Conservation (phyloP, 2,113 vertebrate species). For the Falco punctatus region DNA sequence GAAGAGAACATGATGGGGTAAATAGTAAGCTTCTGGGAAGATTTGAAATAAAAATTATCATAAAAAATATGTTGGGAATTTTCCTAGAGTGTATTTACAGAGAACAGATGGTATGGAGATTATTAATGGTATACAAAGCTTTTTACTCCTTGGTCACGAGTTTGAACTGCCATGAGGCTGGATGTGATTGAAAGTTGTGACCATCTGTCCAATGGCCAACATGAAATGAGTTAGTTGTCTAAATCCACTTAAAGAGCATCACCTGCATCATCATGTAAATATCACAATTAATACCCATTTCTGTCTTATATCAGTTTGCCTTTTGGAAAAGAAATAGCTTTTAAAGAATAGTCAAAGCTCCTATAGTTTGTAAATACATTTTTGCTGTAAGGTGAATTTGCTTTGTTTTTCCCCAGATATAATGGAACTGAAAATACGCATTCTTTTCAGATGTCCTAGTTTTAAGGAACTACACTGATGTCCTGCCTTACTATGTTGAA, state of each 20-base stretch:
- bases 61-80: conserved; percentile 51
- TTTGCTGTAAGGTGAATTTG: neutral
- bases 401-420: neutral
- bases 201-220: conserved; percentile 52
- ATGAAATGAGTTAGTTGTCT: conserved; percentile 16
- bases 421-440: neutral
- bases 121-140: conserved; percentile 48
- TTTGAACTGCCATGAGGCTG: conserved; percentile 32
- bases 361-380: neutral
- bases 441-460: neutral
- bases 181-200: conserved; percentile 53
- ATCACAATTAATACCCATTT: neutral
- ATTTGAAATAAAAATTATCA: conserved; percentile 38
- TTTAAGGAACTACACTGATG: neutral
- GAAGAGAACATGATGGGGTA: neutral
- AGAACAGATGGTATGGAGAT: conserved; percentile 45
- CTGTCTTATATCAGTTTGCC: neutral
- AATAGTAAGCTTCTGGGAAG: conserved; percentile 26
- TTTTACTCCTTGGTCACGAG: conserved; percentile 54
- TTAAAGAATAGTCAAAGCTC: neutral
- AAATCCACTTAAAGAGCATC: conserved; percentile 37
- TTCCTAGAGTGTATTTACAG: conserved; percentile 17
- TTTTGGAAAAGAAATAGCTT: neutral
- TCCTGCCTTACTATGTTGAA: neutral
- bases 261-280: conserved; percentile 5